phyloP scores from a whole-genome alignment of 2,797 vertebrate species.

The Clarias platycephalus region DNA sequence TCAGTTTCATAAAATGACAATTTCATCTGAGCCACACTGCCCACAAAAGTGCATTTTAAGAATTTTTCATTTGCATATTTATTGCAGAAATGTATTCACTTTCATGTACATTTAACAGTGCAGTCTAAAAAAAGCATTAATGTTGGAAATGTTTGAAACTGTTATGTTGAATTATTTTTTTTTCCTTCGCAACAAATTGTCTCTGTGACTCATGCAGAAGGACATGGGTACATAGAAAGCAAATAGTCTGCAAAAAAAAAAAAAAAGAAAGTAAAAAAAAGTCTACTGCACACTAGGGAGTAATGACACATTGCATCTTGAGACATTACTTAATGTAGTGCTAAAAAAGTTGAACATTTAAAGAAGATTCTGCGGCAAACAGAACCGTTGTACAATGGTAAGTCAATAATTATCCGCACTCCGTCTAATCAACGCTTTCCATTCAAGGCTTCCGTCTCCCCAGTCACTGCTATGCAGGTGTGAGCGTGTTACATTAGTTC shows the following conservation, averaged over 20 bases:
- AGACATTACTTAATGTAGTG: background rate
- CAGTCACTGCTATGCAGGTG: no score
- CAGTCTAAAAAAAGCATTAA: background rate
- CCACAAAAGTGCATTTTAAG: background rate
- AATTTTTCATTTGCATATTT: background rate
- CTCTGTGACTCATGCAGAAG: background rate
- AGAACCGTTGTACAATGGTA: background rate
- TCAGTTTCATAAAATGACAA: background rate
- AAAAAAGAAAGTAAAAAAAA: background rate
- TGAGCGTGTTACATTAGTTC: no score
- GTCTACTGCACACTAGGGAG: background rate
- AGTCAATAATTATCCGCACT: no score
- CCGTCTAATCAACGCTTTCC: no score
- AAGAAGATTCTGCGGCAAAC: background rate
- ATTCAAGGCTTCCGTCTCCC: no score
- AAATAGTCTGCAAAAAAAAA: no score
- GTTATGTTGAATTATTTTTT: background rate
- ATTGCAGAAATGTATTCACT: background rate
- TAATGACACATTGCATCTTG: background rate
- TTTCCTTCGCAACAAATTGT: background rate
- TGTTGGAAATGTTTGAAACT: background rate
- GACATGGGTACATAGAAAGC: no score
- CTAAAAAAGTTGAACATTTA: background rate
- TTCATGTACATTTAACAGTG: background rate
- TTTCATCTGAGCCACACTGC: background rate